Evolutionary conservation across 2,797 vertebrate species (phyloP).

Genomic region (Pipistrellus pipistrellus): DNA sequence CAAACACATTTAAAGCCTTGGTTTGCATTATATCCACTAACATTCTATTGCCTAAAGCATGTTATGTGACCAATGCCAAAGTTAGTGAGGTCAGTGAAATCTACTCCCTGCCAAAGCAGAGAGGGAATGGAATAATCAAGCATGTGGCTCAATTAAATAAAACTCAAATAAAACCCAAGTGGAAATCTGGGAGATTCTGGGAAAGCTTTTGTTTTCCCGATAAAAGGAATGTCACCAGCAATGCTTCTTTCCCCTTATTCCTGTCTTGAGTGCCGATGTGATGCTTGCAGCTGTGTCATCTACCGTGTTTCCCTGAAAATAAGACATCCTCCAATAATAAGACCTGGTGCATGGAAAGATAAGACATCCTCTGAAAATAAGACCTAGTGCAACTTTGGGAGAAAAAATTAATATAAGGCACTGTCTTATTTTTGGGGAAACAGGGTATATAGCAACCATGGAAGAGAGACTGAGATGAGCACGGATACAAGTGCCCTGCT

Average conservation of each 20-base stretch:
- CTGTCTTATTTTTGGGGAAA: too few species aligned
- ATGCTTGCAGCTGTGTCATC: neutral
- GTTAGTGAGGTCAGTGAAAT: neutral
- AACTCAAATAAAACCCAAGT: neutral
- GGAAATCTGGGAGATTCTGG: neutral
- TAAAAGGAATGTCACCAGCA: constrained; percentile 24
- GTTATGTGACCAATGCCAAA: neutral
- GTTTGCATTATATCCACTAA: neutral
- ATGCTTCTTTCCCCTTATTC: neutral
- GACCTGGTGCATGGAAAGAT: too few species aligned
- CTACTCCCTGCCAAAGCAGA: constrained; percentile 8
- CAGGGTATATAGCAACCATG: neutral
- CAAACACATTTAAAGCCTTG: neutral
- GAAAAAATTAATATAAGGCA: too few species aligned
- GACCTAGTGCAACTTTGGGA: too few species aligned
- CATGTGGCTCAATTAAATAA: neutral
- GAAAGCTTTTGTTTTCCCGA: constrained; percentile 52
- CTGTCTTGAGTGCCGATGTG: neutral
- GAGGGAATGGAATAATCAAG: neutral
- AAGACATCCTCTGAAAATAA: too few species aligned
- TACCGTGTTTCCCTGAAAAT: too few species aligned
- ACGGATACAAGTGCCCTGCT: neutral
- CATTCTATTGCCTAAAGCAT: neutral
- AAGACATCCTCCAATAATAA: too few species aligned
- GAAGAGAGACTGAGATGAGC: constrained; percentile 4